These are phyloP conservation scores for Amphimedon queenslandica DNA, from an alignment of 37 sponge, comb jelly and placozoan species.

Conservation along the genomic window DNA sequence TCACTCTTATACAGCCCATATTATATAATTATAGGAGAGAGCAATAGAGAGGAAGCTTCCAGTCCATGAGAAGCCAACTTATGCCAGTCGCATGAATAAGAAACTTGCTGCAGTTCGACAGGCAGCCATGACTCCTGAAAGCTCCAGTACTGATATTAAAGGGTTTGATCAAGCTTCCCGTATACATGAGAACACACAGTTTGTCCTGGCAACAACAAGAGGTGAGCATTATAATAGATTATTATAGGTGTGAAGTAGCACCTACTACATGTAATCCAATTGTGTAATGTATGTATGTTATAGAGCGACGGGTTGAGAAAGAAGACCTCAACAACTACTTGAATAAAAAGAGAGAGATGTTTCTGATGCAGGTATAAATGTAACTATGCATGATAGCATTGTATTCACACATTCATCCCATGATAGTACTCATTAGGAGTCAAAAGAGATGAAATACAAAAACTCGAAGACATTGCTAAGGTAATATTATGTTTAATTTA, in stretches of 20 bases:
- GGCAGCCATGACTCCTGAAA: conserved; percentile 36
- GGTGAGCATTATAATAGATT: conserved; percentile 18
- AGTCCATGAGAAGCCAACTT: conserved; percentile 91
- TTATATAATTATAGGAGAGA: conserved; percentile 35
- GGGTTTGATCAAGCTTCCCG: conserved; percentile 17
- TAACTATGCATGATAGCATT: conserved; percentile 7
- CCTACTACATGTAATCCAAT: neutral
- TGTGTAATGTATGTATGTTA: neutral
- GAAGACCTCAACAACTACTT: conserved; percentile 80
- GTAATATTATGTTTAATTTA: conserved; percentile 13
- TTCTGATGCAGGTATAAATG: conserved; percentile 68
- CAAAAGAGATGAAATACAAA: conserved; percentile 91
- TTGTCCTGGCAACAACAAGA: conserved; percentile 66
- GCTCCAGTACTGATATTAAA: conserved; percentile 8
- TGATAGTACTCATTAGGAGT: conserved; percentile 86
- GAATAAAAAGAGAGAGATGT: conserved; percentile 86
- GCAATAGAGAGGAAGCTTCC: conserved; percentile 61
- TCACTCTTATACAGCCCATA: neutral
- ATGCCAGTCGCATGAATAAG: conserved; percentile 75
- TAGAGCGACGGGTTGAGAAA: conserved; percentile 87
- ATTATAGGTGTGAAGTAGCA: too few species aligned
- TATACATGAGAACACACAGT: conserved; percentile 55
- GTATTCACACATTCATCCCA: conserved; percentile 9
- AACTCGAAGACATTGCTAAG: conserved; percentile 84
- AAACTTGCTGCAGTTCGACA: conserved; percentile 49